Base-by-base conservation (phyloP, 2,113 vertebrate species). In the Connochaetes taurinus region DNA sequence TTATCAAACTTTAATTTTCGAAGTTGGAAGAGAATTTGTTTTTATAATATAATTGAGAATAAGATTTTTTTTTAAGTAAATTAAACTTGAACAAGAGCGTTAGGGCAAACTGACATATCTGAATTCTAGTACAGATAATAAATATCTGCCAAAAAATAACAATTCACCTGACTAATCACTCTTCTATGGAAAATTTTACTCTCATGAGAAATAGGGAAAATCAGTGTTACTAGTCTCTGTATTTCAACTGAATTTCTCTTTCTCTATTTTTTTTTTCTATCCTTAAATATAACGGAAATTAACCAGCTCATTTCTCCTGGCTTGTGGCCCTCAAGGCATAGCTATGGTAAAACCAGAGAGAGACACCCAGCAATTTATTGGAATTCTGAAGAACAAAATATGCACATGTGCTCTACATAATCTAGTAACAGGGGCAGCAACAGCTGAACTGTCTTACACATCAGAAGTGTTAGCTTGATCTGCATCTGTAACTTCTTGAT, bases 381-480 rank as follows among this genome's bases (percentile, higher is more conserved):
- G 52, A 80, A 95, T 91, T 94, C 57, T 94, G 62, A 85, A 90
- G 93, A 92, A 96, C 67, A 93, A 85, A 95, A 89, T 62, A 97
- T 74, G 40, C 95, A 98, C 43, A 15, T 50, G 64, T 52, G 91
- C 94, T 97, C 67, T 58, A 17, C 7, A 86, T 53, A 78, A 91
- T 94, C 97, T 97, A 98, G 97, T 96, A 97, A 96, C 86, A 96
- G 60, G 80, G 53, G 58, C 2, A 71, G 88, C 90, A 52, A 57
- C 52, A 67, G 52, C 43, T 83, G 74, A 76, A 64, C 67, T 86
- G 94, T 50, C 96, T 99, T 98, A 99, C 62, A 99, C 99, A 83
- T 96, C 98, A 89, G 98, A 98, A 9, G 98, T 94, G 36, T 98
- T 97, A 71, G 29, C 8, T 57, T 97, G 95, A 85, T 98, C 96